Evolutionary conservation across 2,888 invertebrate genomes (phyloP), one percentile per base, ranked within the genome.

Genomic region (Lissonota sp.): DNA sequence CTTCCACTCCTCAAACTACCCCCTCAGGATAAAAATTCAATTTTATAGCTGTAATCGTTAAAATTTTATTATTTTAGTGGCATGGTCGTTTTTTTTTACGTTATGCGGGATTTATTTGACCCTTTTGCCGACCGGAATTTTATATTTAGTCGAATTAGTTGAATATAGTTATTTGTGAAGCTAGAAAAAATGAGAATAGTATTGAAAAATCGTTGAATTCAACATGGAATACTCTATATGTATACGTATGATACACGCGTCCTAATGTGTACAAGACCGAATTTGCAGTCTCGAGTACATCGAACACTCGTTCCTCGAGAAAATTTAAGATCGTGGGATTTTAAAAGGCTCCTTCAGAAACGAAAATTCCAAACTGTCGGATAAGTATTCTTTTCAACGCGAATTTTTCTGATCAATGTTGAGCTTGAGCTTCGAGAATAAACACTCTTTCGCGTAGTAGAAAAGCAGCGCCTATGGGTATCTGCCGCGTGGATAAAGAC

Each of bases 361-460:
- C 37, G 37, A 64, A 63, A 26, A 70, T 70, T 40, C 57, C 26
- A 26, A 55, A 72, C 46, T 55, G 44, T 16, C 40, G 70, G 72
- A 67, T 78, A 66, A 78, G 72, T 12, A n/a, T n/a, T n/a, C n/a
- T n/a, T n/a, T n/a, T 2, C n/a, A 10, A 6, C 1, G 8, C 44
- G 55, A 72, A 67, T 72, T 63, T 44, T 51, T 4, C 55, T 44
- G 37, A 66, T 42, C 62, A 71, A 79, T 62, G 62, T 67, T 73
- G 55, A 73, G 72, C 62, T 73, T 62, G 51, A n/a, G 39, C 53
- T 49, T 67, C 72, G 49, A 79, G 26, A 26, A 73, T 73, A 79
- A 79, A 79, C 72, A 72, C 49, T 70, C 53, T 46, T 60, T 40
- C 62, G n/a, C 46, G 26, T 3, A 26, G 26, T 1, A 26, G 26